phyloP scores from a whole-genome alignment of 92 coral and sea anemone species.

The Isaurus tuberculatus region DNA sequence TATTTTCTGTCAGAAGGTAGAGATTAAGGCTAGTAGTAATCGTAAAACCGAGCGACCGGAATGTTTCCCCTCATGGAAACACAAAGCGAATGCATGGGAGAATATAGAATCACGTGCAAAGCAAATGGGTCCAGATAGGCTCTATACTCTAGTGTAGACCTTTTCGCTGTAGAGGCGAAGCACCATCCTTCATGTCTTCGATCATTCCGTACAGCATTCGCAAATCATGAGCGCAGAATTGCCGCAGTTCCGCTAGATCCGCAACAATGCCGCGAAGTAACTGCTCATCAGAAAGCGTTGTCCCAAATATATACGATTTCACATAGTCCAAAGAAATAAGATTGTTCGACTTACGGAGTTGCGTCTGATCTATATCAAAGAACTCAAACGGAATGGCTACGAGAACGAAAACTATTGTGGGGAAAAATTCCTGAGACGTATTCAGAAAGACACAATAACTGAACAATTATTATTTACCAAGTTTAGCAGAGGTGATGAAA shows the following conservation, averaged over 20 bases:
- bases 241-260: conserved; percentile 15
- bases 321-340: conserved; percentile 30
- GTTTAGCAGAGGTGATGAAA: not conserved
- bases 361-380: conserved; percentile 8
- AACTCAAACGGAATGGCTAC: not conserved
- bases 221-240: conserved; percentile 22
- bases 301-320: not conserved
- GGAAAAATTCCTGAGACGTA: not conserved
- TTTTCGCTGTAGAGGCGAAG: conserved; percentile 40
- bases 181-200: conserved; percentile 29
- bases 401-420: not conserved
- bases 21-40: not conserved
- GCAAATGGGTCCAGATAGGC: conserved; percentile 32
- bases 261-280: not conserved
- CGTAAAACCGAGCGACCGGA: not conserved
- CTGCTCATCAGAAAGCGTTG: conserved; percentile 34
- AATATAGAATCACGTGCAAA: not conserved
- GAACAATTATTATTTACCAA: not conserved
- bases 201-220: conserved; percentile 38
- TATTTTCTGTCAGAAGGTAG: no score
- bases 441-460: not conserved
- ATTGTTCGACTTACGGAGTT: conserved; percentile 19
- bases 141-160: conserved; percentile 29
- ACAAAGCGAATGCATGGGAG: not conserved
- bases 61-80: not conserved